Conservation (phyloP, 2,113 vertebrate genomes). For the Platanista minor region DNA sequence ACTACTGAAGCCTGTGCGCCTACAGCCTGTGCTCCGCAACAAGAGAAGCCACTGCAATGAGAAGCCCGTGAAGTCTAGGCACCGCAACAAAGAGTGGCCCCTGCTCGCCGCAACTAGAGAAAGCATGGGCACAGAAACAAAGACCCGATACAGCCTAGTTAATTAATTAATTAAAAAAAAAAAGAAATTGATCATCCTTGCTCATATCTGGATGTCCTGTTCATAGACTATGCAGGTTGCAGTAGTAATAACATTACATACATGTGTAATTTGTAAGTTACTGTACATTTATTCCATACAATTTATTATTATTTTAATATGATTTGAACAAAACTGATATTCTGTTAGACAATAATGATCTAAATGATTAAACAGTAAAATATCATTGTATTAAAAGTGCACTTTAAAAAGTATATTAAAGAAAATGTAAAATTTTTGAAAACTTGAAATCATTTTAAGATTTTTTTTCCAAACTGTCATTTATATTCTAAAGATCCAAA, state of each 20-base stretch:
- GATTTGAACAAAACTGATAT: not conserved
- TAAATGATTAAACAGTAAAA: not conserved
- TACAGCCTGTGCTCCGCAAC: too few species aligned
- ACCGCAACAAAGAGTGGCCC: too few species aligned
- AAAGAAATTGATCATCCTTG: not conserved
- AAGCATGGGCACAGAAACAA: too few species aligned
- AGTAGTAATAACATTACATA: not conserved
- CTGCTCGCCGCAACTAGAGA: accelerated
- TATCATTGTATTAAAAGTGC: not conserved
- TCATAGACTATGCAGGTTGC: not conserved
- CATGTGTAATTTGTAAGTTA: not conserved
- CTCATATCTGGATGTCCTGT: not conserved
- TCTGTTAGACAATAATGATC: not conserved
- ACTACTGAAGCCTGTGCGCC: too few species aligned
- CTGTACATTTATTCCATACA: too few species aligned
- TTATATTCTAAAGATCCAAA: not conserved
- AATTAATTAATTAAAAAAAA: too few species aligned
- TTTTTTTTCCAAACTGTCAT: not conserved
- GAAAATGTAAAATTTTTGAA: not conserved
- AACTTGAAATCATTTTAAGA: not conserved
- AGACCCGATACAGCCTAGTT: too few species aligned
- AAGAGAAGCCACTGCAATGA: too few species aligned
- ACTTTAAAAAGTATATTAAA: not conserved
- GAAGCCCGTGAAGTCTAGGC: accelerated
- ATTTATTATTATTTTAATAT: not conserved